Conservation (phyloP, 2,888 invertebrate species). For the Phytoseiulus persimilis region DNA sequence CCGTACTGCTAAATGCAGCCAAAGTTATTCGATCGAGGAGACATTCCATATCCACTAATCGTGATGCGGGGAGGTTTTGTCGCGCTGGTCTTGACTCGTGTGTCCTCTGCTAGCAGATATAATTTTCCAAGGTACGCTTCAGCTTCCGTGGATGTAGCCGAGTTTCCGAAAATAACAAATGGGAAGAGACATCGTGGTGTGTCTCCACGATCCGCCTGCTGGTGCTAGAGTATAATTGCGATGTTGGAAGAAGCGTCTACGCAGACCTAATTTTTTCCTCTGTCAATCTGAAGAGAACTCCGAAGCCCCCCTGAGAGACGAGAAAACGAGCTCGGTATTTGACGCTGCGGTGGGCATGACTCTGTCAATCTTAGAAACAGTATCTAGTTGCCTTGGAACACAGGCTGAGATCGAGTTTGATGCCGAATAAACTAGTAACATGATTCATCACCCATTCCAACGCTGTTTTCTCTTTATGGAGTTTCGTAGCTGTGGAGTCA, state of each 20-base stretch:
- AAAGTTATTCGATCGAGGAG: too few species aligned
- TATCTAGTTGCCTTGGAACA: background rate
- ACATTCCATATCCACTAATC: background rate
- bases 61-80: background rate
- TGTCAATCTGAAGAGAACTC: background rate
- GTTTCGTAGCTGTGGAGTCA: too few species aligned
- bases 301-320: background rate
- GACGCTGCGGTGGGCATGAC: background rate
- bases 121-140: background rate
- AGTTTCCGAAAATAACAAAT: background rate
- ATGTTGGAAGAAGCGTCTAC: background rate
- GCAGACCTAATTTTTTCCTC: background rate
- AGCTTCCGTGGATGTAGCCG: background rate
- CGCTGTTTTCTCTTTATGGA: background rate
- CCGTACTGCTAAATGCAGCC: background rate
- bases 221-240: background rate
- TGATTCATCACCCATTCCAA: background rate
- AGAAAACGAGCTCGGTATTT: background rate
- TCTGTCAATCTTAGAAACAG: background rate
- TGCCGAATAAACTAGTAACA: background rate
- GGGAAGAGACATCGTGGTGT: background rate
- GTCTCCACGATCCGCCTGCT: background rate
- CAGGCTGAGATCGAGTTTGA: background rate
- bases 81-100: background rate
- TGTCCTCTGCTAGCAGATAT: background rate